Percentiles rank a stretch among this genome's conserved stretches.
Conservation (phyloP, 2,888 invertebrate species). For the Leptopilina myrica region DNA sequence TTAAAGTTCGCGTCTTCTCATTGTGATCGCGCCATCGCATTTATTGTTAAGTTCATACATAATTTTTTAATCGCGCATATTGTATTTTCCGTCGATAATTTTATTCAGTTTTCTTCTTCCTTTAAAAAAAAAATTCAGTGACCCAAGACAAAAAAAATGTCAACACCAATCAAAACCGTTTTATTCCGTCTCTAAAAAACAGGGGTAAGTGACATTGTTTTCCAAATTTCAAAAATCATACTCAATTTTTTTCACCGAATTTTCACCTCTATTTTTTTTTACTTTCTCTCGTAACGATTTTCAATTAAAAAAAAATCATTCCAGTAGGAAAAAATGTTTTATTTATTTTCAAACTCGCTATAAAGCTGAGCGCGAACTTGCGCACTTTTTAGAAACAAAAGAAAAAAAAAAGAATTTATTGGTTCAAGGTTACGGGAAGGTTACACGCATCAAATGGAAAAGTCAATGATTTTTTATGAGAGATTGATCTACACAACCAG, state of each 20-base stretch:
- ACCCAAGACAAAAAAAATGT: not conserved
- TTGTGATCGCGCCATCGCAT: not conserved
- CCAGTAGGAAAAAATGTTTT: not conserved
- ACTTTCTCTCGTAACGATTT: too few relatives aligned
- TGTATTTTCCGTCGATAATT: not conserved
- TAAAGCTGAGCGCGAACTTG: not conserved
- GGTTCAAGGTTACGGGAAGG: slow-evolving; percentile 21
- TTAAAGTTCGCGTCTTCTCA: slow-evolving; percentile 16
- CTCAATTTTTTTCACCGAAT: too few relatives aligned
- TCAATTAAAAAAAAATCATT: not conserved
- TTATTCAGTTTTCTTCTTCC: not conserved
- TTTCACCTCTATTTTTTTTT: too few relatives aligned
- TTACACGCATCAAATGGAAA: slow-evolving; percentile 21
- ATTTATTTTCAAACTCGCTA: not conserved
- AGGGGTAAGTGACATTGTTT: not conserved
- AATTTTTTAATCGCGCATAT: not conserved
- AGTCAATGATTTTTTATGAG: slow-evolving; percentile 21
- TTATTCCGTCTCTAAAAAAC: not conserved
- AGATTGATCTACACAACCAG: slow-evolving; percentile 5
- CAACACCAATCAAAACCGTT: not conserved
- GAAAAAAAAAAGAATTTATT: not conserved
- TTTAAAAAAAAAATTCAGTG: not conserved
- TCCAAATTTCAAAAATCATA: not conserved
- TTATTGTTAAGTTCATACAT: slow-evolving; percentile 4
- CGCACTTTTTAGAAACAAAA: not conserved